Evolutionary conservation across 2,113 vertebrate species (phyloP).

Genomic region (Leuciscus idus): DNA sequence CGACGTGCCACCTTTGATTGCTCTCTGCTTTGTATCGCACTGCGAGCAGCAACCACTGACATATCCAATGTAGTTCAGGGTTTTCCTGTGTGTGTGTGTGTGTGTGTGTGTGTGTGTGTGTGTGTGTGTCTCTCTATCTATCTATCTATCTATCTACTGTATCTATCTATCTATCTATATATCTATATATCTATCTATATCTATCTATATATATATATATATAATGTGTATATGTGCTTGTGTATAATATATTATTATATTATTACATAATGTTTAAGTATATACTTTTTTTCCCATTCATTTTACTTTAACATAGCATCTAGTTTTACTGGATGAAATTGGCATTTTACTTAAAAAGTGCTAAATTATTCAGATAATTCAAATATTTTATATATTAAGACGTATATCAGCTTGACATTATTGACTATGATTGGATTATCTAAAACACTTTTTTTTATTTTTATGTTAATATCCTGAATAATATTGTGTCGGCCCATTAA

Average conservation of each 20-base stretch:
- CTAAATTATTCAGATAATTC: not conserved
- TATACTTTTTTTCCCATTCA: not conserved
- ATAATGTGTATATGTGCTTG: no score
- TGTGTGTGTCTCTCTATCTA: no score
- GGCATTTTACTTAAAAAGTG: not conserved
- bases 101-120: not conserved
- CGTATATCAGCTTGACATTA: not conserved
- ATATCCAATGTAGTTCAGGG: not conserved
- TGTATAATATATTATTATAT: no score
- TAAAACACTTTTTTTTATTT: not conserved
- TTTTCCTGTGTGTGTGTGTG: not conserved
- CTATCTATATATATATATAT: no score
- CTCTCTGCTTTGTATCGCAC: slow-evolving; percentile 12
- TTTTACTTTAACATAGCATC: not conserved
- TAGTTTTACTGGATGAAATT: not conserved
- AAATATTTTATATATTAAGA: not conserved
- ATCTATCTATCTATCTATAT: no score
- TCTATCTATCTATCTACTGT: no score
- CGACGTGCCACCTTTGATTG: slow-evolving; percentile 67
- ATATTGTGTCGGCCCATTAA: no score
- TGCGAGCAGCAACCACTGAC: slow-evolving; percentile 29
- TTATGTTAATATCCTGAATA: not conserved
- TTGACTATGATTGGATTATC: not conserved
- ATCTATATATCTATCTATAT: no score
- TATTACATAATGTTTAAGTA: no score